Evolutionary conservation across 2,113 vertebrate genomes (phyloP).

Genomic region (Neotoma lepida): DNA sequence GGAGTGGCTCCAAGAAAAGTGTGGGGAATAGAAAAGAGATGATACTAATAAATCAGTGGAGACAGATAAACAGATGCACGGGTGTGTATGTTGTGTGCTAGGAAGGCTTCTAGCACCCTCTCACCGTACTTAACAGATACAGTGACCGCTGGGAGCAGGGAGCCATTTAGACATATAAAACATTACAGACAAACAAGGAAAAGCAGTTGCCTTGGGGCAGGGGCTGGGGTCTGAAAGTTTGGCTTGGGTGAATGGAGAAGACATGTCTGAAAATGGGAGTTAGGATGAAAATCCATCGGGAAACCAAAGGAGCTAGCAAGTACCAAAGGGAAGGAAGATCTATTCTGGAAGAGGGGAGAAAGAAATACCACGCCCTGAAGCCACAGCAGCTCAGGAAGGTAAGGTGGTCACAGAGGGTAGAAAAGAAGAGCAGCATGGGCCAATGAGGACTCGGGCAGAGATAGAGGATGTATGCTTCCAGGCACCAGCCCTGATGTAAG

Average conservation of each 20-base stretch:
- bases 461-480: accelerated
- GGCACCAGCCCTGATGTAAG: neutral
- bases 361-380: neutral
- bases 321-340: neutral
- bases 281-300: neutral
- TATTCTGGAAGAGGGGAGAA: neutral
- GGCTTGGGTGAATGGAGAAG: no score
- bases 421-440: no score
- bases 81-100: neutral
- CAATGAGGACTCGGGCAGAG: neutral
- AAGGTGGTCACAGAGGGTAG: no score
- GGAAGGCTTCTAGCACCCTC: neutral
- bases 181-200: neutral
- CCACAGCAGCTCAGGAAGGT: neutral
- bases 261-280: neutral
- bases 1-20: neutral
- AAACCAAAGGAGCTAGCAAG: neutral
- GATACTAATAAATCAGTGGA: neutral
- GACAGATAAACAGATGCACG: neutral
- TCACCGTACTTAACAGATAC: neutral
- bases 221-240: neutral
- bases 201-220: neutral
- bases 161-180: neutral
- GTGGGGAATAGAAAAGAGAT: no score
- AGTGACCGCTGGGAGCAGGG: neutral